These are phyloP conservation scores for Mallateleia sp. DNA, from an alignment of 2,888 invertebrate species.

Conservation along the genomic window DNA sequence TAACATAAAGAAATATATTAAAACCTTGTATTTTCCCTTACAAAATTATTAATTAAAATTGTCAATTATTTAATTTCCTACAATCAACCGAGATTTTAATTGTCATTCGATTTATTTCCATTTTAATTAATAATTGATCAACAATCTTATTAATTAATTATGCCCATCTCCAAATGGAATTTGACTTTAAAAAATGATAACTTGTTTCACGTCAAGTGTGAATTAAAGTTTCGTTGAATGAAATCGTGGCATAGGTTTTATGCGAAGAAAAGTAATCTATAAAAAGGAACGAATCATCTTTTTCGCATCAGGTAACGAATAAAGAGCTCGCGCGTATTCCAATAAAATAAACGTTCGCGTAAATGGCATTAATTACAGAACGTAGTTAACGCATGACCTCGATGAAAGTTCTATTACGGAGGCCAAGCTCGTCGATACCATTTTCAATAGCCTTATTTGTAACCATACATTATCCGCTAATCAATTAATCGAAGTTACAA, in stretches of 20 bases:
- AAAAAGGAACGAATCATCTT: not conserved
- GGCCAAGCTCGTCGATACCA: constrained; percentile 54
- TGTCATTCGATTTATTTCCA: too few relatives aligned
- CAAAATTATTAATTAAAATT: too few relatives aligned
- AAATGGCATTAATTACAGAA: constrained; percentile 34
- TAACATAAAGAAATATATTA: too few relatives aligned
- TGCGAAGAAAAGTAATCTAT: not conserved
- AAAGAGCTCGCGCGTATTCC: constrained; percentile 5
- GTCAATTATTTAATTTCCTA: too few relatives aligned
- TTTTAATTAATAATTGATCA: too few relatives aligned
- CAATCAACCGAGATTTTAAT: too few relatives aligned
- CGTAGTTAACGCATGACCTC: constrained; percentile 33
- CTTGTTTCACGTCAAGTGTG: too few relatives aligned
- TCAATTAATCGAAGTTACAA: constrained; percentile 38
- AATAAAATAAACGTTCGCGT: constrained; percentile 16
- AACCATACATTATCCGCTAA: constrained; percentile 27
- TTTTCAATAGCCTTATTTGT: constrained; percentile 35
- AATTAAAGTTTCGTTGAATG: too few relatives aligned
- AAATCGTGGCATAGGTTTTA: not conserved
- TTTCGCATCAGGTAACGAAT: constrained; percentile 2
- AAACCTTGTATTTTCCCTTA: too few relatives aligned
- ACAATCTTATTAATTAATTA: too few relatives aligned
- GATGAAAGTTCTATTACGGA: constrained; percentile 55
- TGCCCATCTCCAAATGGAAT: too few relatives aligned
- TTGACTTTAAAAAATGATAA: too few relatives aligned